Evolutionary conservation across 1,140 invertebrate genomes (phyloP), one percentile per base, ranked within the genome.

Genomic region (Whitmania pigra): DNA sequence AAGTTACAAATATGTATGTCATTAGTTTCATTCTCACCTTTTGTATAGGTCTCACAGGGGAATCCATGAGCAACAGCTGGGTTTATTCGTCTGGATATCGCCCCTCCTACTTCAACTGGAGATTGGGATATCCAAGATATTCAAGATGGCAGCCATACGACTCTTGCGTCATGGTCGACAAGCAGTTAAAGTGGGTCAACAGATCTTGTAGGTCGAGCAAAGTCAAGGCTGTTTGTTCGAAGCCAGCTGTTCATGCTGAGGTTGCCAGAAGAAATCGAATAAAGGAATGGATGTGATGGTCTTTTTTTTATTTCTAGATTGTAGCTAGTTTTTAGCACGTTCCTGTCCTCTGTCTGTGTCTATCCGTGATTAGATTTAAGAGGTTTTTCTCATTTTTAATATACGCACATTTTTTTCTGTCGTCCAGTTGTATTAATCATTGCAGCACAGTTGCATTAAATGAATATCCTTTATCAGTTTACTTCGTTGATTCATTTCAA

Each of bases 51-150:
- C 22, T 49, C 17, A 25, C 43, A 53, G 69, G 69, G 4, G 53
- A 49, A 36, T 68, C 29, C 15, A 2, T n/a, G n/a, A 49, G 49
- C 40, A 43, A 31, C 25, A 31, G 3, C 15, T 36, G 29, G 27
- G 7, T 27, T 53, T 20, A 53, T 18, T 25, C 22, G 17, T 25
- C 49, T 25, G n/a, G 31, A 9, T n/a, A 25, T 20, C n/a, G 18
- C 18, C 36, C 69, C 40, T 25, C 43, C 53, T 70, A 22, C 25
- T 22, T 53, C 40, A 70, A 70, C 69, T 70, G 69, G 69, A 36
- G 53, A 25, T 25, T 25, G 22, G 36, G 31, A 5, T 54, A 70
- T 53, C 69, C 69, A 18, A 36, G 53, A 49, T 29, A 25, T 25
- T 25, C n/a, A 25, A 53, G 53, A 20, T 27, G 53, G n/a, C 43